These are phyloP conservation scores for Nemopilema nomurai DNA, from an alignment of 30 jellyfish, hydroid and myxozoan genomes.

Conservation along the genomic window DNA sequence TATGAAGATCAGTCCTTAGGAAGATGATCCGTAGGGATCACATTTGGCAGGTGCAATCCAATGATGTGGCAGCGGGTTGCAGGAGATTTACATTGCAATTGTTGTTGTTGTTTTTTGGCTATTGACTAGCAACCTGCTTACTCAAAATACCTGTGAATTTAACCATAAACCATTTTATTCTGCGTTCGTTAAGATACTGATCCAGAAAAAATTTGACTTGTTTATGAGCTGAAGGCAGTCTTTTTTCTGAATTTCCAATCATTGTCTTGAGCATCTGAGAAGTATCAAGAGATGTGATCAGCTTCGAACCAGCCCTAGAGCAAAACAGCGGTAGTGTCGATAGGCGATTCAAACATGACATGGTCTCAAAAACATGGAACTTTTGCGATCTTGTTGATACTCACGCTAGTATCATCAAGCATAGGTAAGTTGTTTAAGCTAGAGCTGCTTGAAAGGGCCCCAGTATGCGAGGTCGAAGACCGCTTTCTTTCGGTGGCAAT, in stretches of 20 bases:
- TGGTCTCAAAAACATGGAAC: not conserved
- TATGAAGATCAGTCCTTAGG: no score
- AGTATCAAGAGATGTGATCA: not conserved
- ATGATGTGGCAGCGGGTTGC: not conserved
- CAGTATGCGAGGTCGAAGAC: constrained; percentile 65
- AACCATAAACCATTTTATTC: constrained; percentile 14
- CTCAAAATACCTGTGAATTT: constrained; percentile 31
- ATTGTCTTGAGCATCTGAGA: not conserved
- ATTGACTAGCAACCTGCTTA: constrained; percentile 7
- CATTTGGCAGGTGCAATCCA: not conserved
- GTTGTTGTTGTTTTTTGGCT: not conserved
- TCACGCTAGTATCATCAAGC: not conserved
- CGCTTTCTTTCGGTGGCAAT: constrained; percentile 77
- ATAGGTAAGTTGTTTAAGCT: constrained; percentile 36
- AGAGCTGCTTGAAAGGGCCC: constrained; percentile 24
- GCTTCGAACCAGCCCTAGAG: not conserved
- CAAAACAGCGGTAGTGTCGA: not conserved
- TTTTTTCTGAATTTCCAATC: no score
- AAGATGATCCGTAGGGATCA: no score
- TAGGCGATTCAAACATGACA: not conserved
- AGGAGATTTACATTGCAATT: not conserved
- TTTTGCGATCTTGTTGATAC: not conserved
- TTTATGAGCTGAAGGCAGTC: constrained; percentile 4
- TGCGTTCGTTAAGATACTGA: constrained; percentile 16
- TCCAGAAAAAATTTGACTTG: constrained; percentile 28